Base-by-base conservation (phyloP, 2,888 invertebrate genomes). In the Eupithecia subfuscata region DNA sequence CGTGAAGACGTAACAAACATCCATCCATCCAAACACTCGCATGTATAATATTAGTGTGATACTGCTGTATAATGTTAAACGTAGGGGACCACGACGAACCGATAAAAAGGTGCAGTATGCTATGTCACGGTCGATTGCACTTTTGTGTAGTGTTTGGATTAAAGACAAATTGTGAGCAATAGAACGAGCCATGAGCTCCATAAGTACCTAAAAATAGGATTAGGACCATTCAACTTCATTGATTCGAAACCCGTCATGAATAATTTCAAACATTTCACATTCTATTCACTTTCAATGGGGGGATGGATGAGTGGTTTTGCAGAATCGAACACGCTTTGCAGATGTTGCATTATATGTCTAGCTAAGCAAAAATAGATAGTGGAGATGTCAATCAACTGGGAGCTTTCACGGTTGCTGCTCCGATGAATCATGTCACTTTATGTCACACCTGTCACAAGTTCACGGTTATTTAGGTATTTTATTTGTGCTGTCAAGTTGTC, bases 61-160 rank as follows among this genome's bases (percentile, higher is more conserved):
- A 11, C 34, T 14, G 16, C 18, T 18, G 64, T 18, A 30, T 18
- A 64, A 34, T 34, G 64, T 64, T 18, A 64, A 64, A 18, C 30
- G 64, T 34, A 22, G 40, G 43, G 68, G n/a, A 67, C 67, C 22
- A 67, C 22, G 5, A n/a, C 14, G 52, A 67, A 14, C 68, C 40
- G 77, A 75, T 80, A 73, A 79, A 81, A 82, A 80, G 80, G 82
- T 78, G 79, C 75, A 22, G 79, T 65, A 81, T 79, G 79, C 78
- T 40, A 60, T 74, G 80, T 77, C 80, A 82, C 78, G 80, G 79
- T 56, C 77, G 78, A 79, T 80, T 79, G 82, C 80, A 79, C 79
- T 81, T 79, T 76, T 80, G 78, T 79, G 76, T 78, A 79, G 80
- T 78, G 80, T 79, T 79, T 76, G 82, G 80, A 82, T 82, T 82